Evolutionary conservation across 2,888 invertebrate species (phyloP).

Genomic region (Marasmarcha lunaedactyla): DNA sequence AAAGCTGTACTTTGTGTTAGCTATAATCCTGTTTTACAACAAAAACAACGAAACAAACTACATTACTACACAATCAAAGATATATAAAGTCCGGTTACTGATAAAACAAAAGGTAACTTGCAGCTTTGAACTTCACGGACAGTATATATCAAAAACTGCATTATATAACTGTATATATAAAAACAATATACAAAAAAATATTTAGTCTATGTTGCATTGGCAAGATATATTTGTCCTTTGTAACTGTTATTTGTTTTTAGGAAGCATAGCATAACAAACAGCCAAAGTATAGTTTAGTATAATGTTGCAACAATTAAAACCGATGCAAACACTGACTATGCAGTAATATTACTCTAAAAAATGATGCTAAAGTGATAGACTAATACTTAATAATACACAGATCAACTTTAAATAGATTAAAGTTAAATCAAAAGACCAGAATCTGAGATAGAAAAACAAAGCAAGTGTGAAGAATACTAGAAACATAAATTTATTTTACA

Average conservation of each 20-base stretch:
- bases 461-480: slow-evolving; percentile 21
- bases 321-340: not conserved
- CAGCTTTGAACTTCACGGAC: too few relatives aligned
- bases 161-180: too few relatives aligned
- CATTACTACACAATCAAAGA: slow-evolving; percentile 2
- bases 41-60: slow-evolving; percentile 21
- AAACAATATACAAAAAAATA: too few relatives aligned
- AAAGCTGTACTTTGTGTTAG: slow-evolving; percentile 25
- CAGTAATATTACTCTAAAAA: not conserved
- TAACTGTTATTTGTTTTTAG: slow-evolving; percentile 17
- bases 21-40: slow-evolving; percentile 40
- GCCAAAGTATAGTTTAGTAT: slow-evolving; percentile 28
- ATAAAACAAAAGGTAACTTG: too few relatives aligned
- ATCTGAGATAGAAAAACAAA: not conserved
- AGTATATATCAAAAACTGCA: too few relatives aligned
- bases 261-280: slow-evolving; percentile 54
- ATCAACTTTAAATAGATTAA: not conserved
- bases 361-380: not conserved
- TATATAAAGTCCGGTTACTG: too few relatives aligned
- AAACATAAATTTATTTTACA: slow-evolving; percentile 14
- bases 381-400: not conserved
- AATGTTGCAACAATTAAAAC: slow-evolving; percentile 6
- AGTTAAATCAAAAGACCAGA: not conserved
- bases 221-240: too few relatives aligned
- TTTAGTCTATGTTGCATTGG: too few relatives aligned